Base-by-base conservation (phyloP, 2,113 vertebrate genomes). In the Ageneiosus marmoratus region DNA sequence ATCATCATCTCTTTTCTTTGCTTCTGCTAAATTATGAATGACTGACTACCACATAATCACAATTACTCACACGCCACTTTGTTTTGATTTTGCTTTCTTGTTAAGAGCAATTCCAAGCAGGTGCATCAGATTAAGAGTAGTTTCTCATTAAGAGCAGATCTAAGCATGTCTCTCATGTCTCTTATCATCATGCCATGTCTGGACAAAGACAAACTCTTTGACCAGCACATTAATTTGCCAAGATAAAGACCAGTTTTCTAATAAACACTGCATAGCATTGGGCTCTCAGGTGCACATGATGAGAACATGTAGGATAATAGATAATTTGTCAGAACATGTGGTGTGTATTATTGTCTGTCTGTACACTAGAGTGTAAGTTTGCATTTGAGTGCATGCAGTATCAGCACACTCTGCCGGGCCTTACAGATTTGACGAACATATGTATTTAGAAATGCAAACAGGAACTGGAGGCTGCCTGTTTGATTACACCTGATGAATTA, bases 401-500 rank as follows among this genome's bases (percentile, higher is more conserved):
- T 91, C 89, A 91, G 90, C 86, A 79, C 86, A 73, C 62, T 46
- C 29, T 27, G 18, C 13, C 27, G 55, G n/a, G 44, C 34, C 50
- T 69, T 58, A 53, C 80, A 88, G 87, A 87, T 86, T 88, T 90
- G 86, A 85, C 89, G 90, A 91, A 90, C 91, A 94, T 89, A 87
- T 91, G 90, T 37, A 88, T 89, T 83, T 88, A 87, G 53, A 27
- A 84, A 84, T 84, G 84, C 83, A 85, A 86, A 86, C 85, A 81
- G 88, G 87, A 88, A 88, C 55, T 79, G 83, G 84, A 53, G 67
- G 83, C 82, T 75, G 84, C 84, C 83, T 56, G 88, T 84, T 89
- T 92, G 89, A 91, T 93, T 90, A 91, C 73, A 81, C 81, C 79
- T 85, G 89, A 89, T 88, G 89, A 89, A 89, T 89, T 87, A 91